Base-by-base conservation (phyloP, 2,888 invertebrate species). In the Mylabris sibirica region DNA sequence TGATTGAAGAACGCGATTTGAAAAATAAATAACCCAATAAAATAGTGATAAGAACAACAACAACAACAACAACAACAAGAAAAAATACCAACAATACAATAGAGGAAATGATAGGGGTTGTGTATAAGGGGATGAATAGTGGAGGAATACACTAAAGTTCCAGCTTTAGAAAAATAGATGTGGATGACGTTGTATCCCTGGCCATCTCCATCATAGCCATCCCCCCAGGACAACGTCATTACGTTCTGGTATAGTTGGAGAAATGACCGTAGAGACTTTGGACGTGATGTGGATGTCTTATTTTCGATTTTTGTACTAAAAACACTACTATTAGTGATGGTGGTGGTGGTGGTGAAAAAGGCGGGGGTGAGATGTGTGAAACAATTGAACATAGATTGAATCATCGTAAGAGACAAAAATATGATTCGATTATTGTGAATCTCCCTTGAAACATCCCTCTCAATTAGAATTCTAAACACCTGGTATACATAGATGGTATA, bases 171-270 rank as follows among this genome's bases (percentile, higher is more conserved):
- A 68, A 68, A 74, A 74, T 73, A 69, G 76, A 72, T 68, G 71
- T 53, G 71, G 72, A 74, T 70, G 75, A 75, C 75, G 72, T 57
- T 49, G 67, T 63, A 71, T 68, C 72, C 73, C 73, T 63, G 70
- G 70, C 72, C 72, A 73, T 75, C 75, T 75, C 75, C 75, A 75
- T 75, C 75, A 75, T 70, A 68, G 67, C 49, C 60, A 17, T 70
- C 44, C 70, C 70, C 70, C 70, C 65, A 70, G 70, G 70, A 70
- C 70, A 70, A 70, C 67, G 67, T 70, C 69, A 70, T 70, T 70
- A 70, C 70, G 67, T 20, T 53, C 65, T 65, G 60, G 70, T 70
- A 70, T 38, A 44, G 44, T 57, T 14, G 64, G 73, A 68, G 74
- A 74, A 71, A 74, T 74, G 74, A 74, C 71, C 72, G 70, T 65